Evolutionary conservation across 2,888 invertebrate genomes (phyloP).

Genomic region (Andrena camellia): DNA sequence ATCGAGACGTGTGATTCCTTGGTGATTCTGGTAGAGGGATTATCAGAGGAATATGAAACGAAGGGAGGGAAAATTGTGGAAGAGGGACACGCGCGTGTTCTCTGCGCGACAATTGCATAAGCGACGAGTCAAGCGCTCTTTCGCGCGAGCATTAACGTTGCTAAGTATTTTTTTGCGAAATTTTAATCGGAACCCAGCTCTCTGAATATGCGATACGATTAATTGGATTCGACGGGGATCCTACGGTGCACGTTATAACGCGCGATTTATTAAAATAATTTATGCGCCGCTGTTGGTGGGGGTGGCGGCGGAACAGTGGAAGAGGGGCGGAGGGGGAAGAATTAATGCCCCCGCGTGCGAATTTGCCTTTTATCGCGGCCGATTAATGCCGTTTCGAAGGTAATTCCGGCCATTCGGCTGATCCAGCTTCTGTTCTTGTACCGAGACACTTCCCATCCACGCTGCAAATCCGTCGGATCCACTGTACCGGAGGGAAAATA

Average conservation of each 20-base stretch:
- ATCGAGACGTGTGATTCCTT: too few relatives aligned
- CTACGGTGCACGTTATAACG: slow-evolving; percentile 49
- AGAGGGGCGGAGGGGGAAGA: slow-evolving; percentile 16
- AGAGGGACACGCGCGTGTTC: slow-evolving; percentile 8
- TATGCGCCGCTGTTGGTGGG: slow-evolving; percentile 17
- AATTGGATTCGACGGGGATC: slow-evolving; percentile 46
- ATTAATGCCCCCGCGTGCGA: slow-evolving; percentile 35
- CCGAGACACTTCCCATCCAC: not conserved
- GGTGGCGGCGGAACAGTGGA: not conserved
- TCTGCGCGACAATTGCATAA: slow-evolving; percentile 41
- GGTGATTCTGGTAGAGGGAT: too few relatives aligned
- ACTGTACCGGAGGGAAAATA: not conserved
- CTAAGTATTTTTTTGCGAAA: slow-evolving; percentile 45
- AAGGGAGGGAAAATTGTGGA: not conserved
- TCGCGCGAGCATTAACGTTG: slow-evolving; percentile 51
- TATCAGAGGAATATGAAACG: not conserved
- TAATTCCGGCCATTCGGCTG: slow-evolving; percentile 17
- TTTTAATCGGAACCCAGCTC: slow-evolving; percentile 44
- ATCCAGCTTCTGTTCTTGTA: not conserved
- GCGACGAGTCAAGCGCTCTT: slow-evolving; percentile 39
- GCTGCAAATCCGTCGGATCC: not conserved
- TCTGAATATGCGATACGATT: slow-evolving; percentile 53
- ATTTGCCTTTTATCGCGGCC: slow-evolving; percentile 49
- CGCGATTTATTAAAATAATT: slow-evolving; percentile 56
- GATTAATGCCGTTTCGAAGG: slow-evolving; percentile 45